phyloP scores from a whole-genome alignment of 2,888 invertebrate species.

The Heliconius cydno region DNA sequence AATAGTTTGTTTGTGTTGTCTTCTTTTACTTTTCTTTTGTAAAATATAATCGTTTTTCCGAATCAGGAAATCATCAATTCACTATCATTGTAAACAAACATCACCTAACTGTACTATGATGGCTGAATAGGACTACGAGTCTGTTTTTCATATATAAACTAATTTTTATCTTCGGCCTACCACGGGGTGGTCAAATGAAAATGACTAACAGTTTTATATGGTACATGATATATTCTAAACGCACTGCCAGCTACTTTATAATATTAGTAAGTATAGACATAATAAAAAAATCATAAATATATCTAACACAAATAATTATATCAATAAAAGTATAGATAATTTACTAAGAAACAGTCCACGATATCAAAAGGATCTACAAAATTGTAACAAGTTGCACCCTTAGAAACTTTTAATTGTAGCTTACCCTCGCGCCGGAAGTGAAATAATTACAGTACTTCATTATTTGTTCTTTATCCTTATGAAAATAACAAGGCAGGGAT shows the following conservation, averaged over 20 bases:
- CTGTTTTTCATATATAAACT: too few species aligned
- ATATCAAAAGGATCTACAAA: conserved; percentile 25
- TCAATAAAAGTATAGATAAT: not conserved
- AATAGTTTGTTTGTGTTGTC: not conserved
- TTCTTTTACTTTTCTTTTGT: too few species aligned
- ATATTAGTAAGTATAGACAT: too few species aligned
- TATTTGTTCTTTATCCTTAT: conserved; percentile 20
- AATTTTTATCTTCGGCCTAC: too few species aligned
- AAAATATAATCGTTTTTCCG: too few species aligned
- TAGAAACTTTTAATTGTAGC: conserved; percentile 50
- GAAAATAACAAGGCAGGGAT: conserved; percentile 14
- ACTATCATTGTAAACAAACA: not conserved
- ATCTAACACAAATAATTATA: not conserved
- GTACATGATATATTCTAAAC: too few species aligned
- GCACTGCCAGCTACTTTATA: too few species aligned
- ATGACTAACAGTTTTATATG: too few species aligned
- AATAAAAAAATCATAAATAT: not conserved
- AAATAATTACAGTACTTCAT: conserved; percentile 38
- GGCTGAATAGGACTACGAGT: too few species aligned
- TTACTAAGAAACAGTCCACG: not conserved
- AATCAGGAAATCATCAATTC: not conserved
- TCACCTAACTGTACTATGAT: too few species aligned
- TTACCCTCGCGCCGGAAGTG: conserved; percentile 37
- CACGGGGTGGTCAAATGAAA: too few species aligned
- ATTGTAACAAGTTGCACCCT: conserved; percentile 25